Percentiles rank a stretch among this genome's conserved stretches.
phyloP scores from a whole-genome alignment of 2,797 vertebrate species.

The Micropoecilia bifurca region DNA sequence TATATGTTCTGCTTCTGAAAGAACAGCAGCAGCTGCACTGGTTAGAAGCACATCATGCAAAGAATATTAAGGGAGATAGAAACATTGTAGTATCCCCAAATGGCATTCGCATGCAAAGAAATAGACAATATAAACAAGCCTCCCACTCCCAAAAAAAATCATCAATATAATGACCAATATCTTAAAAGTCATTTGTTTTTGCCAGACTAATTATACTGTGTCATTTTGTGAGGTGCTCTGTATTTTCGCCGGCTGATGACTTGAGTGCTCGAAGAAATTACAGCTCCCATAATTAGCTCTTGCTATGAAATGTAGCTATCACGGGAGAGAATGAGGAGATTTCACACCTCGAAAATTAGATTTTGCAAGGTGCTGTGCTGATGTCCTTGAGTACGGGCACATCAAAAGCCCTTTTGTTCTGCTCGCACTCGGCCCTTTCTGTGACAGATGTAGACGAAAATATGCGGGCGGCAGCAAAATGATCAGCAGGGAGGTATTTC shows the following conservation, averaged over 20 bases:
- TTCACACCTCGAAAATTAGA: conserved; percentile 83
- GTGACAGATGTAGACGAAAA: conserved; percentile 48
- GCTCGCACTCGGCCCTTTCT: conserved; percentile 33
- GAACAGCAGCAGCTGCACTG: conserved; percentile 43
- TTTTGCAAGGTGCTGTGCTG: conserved; percentile 73
- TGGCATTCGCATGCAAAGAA: conserved; percentile 21
- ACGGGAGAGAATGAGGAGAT: conserved; percentile 76
- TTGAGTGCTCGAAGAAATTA: conserved; percentile 74
- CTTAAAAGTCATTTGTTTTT: conserved; percentile 69
- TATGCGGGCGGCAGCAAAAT: conserved; percentile 60
- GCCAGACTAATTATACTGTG: conserved; percentile 62
- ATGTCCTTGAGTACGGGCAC: conserved; percentile 74
- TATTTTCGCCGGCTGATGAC: conserved; percentile 68
- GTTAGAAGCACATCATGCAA: conserved; percentile 34
- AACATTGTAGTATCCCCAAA: conserved; percentile 35
- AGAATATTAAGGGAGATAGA: conserved; percentile 17
- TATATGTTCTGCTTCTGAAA: conserved; percentile 23
- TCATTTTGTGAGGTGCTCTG: conserved; percentile 56
- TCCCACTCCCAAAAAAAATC: conserved; percentile 22
- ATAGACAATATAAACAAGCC: conserved; percentile 23
- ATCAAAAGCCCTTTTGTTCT: conserved; percentile 60
- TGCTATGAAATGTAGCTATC: conserved; percentile 82
- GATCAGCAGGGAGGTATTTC: conserved; percentile 53
- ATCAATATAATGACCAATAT: conserved; percentile 39
- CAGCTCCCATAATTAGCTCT: conserved; percentile 77